A percentile compares a stretch with the other conserved stretches of the same genome.
These are phyloP conservation scores for Acrobasis suavella DNA, from an alignment of 2,888 invertebrate genomes.

Conservation along the genomic window DNA sequence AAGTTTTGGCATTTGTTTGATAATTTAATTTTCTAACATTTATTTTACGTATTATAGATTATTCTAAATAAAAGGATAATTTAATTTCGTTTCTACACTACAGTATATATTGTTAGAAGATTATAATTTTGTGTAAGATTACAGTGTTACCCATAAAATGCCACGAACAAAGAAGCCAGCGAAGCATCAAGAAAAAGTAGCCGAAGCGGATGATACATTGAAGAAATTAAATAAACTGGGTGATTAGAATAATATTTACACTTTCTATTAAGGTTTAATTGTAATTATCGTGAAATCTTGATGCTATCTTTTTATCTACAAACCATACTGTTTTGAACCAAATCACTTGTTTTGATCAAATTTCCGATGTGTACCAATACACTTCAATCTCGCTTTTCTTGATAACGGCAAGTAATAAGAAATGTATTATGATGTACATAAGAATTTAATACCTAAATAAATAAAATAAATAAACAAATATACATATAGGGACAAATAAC, in stretches of 20 bases:
- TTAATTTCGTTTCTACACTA: not conserved
- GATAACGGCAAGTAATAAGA: no score
- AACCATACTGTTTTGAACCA: no score
- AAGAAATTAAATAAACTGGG: conserved; percentile 64
- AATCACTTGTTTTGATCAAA: no score
- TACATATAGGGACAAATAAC: no score
- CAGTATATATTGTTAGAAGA: not conserved
- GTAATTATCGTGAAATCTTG: no score
- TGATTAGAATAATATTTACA: conserved; percentile 33
- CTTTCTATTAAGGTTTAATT: no score
- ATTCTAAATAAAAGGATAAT: not conserved
- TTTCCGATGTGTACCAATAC: no score
- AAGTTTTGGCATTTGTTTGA: conserved; percentile 32
- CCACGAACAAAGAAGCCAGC: conserved; percentile 72
- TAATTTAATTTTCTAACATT: not conserved
- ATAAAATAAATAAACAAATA: no score
- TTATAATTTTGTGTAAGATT: not conserved
- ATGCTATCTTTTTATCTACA: no score
- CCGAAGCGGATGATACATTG: conserved; percentile 53
- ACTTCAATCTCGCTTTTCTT: no score
- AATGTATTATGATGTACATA: no score
- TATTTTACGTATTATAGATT: conserved; percentile 4
- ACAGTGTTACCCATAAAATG: conserved; percentile 46
- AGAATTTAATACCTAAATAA: no score
- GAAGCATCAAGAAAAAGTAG: conserved; percentile 55